A percentile compares a stretch with the other conserved stretches of the same genome.
phyloP scores from a whole-genome alignment of 2,888 invertebrate species.

The Hoplodrina blanda region DNA sequence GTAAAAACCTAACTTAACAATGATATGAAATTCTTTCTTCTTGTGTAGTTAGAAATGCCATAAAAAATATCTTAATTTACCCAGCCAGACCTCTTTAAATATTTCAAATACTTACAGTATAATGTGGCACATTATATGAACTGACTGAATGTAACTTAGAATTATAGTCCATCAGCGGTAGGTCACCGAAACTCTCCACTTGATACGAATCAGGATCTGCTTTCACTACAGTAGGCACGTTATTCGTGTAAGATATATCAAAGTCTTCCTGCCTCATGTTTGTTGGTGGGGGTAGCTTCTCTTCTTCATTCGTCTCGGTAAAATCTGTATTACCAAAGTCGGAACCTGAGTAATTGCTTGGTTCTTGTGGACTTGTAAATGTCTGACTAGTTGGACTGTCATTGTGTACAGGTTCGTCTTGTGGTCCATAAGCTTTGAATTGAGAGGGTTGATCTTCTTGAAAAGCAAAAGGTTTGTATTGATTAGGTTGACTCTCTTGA shows the following conservation, averaged over 20 bases:
- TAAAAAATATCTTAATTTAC: too few relatives aligned
- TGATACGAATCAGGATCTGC: conserved; percentile 74
- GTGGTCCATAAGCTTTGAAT: conserved; percentile 10
- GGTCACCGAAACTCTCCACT: conserved; percentile 79
- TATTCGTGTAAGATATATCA: conserved; percentile 77
- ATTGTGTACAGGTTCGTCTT: conserved; percentile 1
- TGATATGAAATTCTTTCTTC: too few relatives aligned
- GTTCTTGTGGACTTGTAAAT: conserved; percentile 16
- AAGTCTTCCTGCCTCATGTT: conserved; percentile 80
- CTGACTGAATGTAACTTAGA: conserved; percentile 82
- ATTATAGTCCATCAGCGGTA: conserved; percentile 84
- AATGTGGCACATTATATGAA: conserved; percentile 87
- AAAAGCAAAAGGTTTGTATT: conserved; percentile 18
- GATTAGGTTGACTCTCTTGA: background rate
- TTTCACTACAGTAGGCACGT: conserved; percentile 76
- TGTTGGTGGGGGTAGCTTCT: conserved; percentile 76
- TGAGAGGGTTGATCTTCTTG: conserved; percentile 6
- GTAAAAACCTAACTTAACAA: too few relatives aligned
- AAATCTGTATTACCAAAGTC: conserved; percentile 19
- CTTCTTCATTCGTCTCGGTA: conserved; percentile 69
- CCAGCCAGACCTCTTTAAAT: background rate
- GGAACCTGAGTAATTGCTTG: background rate
- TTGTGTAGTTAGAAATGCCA: too few relatives aligned
- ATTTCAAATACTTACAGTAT: conserved; percentile 80
- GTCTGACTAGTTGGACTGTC: conserved; percentile 5